These are phyloP conservation scores for Notiomystis cincta DNA, from an alignment of 2,113 vertebrate genomes.

Conservation along the genomic window DNA sequence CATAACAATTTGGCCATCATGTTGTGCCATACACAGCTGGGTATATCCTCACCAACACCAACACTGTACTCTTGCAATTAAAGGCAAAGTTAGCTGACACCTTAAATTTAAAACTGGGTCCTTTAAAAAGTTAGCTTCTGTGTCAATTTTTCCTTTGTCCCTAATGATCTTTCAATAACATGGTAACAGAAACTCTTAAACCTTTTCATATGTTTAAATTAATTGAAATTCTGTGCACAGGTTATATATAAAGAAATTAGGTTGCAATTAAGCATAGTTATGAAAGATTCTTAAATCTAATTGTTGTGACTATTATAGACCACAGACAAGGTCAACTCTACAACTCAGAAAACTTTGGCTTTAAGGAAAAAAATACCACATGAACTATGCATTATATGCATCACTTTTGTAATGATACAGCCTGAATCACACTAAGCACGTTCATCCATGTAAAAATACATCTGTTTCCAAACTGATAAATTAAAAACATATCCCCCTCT, in stretches of 20 bases:
- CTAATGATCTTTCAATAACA: slow-evolving; percentile 48
- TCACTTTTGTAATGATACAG: neutral
- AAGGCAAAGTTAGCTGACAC: neutral
- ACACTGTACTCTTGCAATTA: neutral
- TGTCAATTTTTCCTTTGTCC: slow-evolving; percentile 22
- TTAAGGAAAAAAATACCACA: neutral
- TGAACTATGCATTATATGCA: neutral
- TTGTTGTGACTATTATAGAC: slow-evolving; percentile 42
- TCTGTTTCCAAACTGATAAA: neutral
- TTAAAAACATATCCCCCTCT: neutral
- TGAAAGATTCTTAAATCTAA: slow-evolving; percentile 50
- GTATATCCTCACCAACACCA: neutral
- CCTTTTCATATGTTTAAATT: slow-evolving; percentile 41
- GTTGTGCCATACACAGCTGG: neutral
- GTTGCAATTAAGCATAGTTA: slow-evolving; percentile 59
- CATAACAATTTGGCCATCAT: neutral
- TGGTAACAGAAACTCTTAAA: slow-evolving; percentile 2
- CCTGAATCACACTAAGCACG: neutral
- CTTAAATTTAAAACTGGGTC: neutral
- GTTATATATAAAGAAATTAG: slow-evolving; percentile 60
- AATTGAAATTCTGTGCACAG: slow-evolving; percentile 46
- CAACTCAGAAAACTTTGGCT: neutral
- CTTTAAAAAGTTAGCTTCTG: slow-evolving; percentile 20
- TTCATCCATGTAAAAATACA: neutral
- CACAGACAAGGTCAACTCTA: slow-evolving; percentile 37